Evolutionary conservation across 2,797 vertebrate species (phyloP).

Genomic region (Perodicticus potto): DNA sequence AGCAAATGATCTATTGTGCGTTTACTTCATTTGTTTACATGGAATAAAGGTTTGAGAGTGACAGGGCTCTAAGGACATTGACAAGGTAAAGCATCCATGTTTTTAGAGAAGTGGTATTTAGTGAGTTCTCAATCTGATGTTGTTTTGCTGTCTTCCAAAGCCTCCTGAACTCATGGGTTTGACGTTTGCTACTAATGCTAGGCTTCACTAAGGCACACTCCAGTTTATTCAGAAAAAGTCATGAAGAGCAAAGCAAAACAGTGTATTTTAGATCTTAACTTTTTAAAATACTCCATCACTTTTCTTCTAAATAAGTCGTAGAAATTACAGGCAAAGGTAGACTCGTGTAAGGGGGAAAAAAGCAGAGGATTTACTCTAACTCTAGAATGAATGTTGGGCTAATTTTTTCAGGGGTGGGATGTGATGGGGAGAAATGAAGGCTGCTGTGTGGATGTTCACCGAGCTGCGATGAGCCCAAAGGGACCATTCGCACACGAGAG

Average conservation of each 20-base stretch:
- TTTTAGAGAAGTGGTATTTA: not conserved
- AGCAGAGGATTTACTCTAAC: not conserved
- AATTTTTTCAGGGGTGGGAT: not conserved
- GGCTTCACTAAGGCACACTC: not conserved
- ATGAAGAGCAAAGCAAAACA: constrained; percentile 27
- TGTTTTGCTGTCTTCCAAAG: not conserved
- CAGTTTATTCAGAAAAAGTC: constrained; percentile 26
- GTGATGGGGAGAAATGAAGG: not conserved
- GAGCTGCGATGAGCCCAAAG: rapidly evolving
- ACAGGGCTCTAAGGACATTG: not conserved
- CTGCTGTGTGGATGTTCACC: rapidly evolving
- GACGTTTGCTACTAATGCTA: constrained; percentile 15
- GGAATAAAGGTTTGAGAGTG: not conserved
- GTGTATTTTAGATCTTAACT: constrained; percentile 24
- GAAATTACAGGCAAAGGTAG: not conserved
- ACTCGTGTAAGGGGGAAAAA: not conserved
- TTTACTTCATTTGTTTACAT: constrained; percentile 14
- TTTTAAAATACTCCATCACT: not conserved
- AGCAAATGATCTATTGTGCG: not conserved
- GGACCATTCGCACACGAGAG: too few relatives aligned
- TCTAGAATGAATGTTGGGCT: not conserved
- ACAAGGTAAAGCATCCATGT: not conserved
- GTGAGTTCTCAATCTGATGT: not conserved
- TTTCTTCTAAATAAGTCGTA: constrained; percentile 5
- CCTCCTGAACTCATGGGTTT: not conserved